These are phyloP conservation scores for Neosalanx taihuensis DNA, from an alignment of 2,797 vertebrate genomes.

Conservation along the genomic window DNA sequence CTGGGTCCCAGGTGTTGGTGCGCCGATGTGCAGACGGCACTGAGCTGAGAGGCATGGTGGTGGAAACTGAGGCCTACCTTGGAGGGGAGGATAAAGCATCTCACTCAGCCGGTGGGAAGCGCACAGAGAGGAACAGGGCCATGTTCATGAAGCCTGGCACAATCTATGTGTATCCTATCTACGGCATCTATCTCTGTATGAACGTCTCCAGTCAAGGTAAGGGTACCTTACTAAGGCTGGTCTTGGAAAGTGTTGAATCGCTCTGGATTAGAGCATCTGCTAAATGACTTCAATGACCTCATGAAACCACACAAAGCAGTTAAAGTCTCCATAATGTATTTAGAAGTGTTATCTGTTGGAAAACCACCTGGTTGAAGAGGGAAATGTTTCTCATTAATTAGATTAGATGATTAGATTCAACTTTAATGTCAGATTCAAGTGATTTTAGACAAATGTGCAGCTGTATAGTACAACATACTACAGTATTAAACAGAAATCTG, in stretches of 20 bases:
- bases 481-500: no score
- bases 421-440: no score
- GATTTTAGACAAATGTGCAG: no score
- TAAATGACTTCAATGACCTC: background rate
- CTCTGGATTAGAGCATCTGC: no score
- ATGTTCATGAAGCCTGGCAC: conserved; percentile 98
- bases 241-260: background rate
- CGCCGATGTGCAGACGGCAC: conserved; percentile 78
- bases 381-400: background rate
- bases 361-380: background rate
- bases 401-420: no score
- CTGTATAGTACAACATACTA: no score
- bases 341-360: conserved; percentile 1
- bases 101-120: conserved; percentile 89
- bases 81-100: conserved; percentile 92
- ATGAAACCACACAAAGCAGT: conserved; percentile 5
- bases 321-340: background rate
- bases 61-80: conserved; percentile 94
- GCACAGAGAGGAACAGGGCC: conserved; percentile 83
- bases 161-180: conserved; percentile 93
- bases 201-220: conserved; percentile 94
- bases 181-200: conserved; percentile 92
- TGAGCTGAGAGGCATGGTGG: conserved; percentile 85
- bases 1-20: conserved; percentile 79
- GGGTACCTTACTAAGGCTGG: background rate